Evolutionary conservation across 35 echinoderm and acorn worm genomes (phyloP).

Genomic region (Diadema setosum): DNA sequence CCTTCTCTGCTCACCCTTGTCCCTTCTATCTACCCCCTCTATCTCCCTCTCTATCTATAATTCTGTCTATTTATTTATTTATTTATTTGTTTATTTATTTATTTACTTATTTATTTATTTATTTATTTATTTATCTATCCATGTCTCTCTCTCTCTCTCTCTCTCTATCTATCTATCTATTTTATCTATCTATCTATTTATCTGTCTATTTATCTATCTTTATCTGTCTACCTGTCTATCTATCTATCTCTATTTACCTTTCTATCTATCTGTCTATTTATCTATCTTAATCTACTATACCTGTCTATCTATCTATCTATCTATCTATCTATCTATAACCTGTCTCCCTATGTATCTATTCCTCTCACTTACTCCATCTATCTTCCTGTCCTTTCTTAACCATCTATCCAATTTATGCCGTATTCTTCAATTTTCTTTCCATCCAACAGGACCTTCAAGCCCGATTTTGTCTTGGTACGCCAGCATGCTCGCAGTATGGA

Average conservation of each 20-base stretch:
- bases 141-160: neutral
- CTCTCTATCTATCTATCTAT: neutral
- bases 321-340: neutral
- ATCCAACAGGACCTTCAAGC: conserved; percentile 94
- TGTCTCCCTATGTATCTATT: neutral
- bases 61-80: neutral
- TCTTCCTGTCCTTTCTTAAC: conserved; percentile 26
- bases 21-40: neutral
- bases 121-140: too few relatives aligned
- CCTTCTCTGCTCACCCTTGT: neutral
- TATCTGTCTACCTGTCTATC: neutral
- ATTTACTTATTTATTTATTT: too few relatives aligned
- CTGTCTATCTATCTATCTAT: neutral
- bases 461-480: conserved; percentile 91
- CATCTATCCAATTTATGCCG: conserved; percentile 86
- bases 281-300: neutral
- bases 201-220: neutral
- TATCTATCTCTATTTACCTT: neutral
- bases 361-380: neutral
- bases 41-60: neutral
- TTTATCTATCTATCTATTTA: neutral
- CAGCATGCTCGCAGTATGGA: conserved; percentile 96
- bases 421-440: neutral
- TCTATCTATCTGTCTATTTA: neutral
- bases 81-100: neutral